Conservation (phyloP, 2,888 invertebrate genomes). For the Gymnocheta viridis region DNA sequence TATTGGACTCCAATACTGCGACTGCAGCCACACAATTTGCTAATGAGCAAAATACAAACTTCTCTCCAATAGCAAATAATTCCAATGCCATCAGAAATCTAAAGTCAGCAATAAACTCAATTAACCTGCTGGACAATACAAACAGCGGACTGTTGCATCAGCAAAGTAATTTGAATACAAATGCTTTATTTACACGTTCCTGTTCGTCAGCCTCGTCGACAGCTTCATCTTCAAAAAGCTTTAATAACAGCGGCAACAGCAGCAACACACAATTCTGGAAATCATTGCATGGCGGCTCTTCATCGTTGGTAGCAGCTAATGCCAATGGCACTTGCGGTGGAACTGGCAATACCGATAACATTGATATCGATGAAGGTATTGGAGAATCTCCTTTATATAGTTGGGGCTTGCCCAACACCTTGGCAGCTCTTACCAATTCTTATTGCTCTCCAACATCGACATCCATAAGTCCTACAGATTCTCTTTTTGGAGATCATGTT, state of each 20-base stretch:
- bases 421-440: slow-evolving; percentile 83
- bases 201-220: slow-evolving; percentile 86
- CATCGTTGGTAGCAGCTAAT: slow-evolving; percentile 83
- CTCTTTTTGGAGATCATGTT: slow-evolving; percentile 83
- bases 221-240: slow-evolving; percentile 78
- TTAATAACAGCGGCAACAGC: slow-evolving; percentile 34
- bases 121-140: slow-evolving; percentile 48
- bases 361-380: slow-evolving; percentile 92
- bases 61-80: slow-evolving; percentile 38
- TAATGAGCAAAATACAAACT: slow-evolving; percentile 52
- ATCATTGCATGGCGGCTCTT: slow-evolving; percentile 70
- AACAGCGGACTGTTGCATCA: slow-evolving; percentile 21
- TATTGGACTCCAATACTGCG: slow-evolving; percentile 43
- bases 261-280: slow-evolving; percentile 49
- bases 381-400: slow-evolving; percentile 92
- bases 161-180: slow-evolving; percentile 34
- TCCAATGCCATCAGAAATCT: slow-evolving; percentile 26
- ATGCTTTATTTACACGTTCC: slow-evolving; percentile 81
- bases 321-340: slow-evolving; percentile 3
- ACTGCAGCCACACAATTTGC: slow-evolving; percentile 29
- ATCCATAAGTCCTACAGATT: slow-evolving; percentile 85
- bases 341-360: slow-evolving; percentile 81
- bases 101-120: slow-evolving; percentile 59
- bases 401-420: slow-evolving; percentile 86
- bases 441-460: slow-evolving; percentile 80